These are phyloP conservation scores for Eurosta solidaginis DNA, from an alignment of 1,140 invertebrate species.

Conservation along the genomic window DNA sequence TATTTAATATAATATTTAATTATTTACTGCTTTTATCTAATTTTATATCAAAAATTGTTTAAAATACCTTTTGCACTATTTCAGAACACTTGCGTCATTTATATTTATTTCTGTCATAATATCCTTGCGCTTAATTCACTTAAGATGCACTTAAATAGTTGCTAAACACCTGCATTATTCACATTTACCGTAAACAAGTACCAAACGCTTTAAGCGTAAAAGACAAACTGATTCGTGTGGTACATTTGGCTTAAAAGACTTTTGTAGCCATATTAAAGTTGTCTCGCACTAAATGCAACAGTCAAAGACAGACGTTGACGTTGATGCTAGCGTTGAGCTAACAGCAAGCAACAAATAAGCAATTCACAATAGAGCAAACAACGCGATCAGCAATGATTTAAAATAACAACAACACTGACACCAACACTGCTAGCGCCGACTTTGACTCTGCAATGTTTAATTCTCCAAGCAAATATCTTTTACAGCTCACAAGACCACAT, in stretches of 20 bases:
- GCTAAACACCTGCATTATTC: neutral
- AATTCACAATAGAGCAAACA: neutral
- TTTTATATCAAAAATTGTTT: too few relatives aligned
- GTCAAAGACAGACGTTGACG: slow-evolving; percentile 29
- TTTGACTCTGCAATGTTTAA: neutral
- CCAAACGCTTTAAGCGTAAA: slow-evolving; percentile 53
- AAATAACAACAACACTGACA: neutral
- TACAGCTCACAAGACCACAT: neutral
- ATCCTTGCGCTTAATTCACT: slow-evolving; percentile 26
- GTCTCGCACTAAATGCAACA: slow-evolving; percentile 17
- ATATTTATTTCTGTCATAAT: neutral
- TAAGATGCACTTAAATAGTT: neutral
- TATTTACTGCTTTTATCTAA: too few relatives aligned
- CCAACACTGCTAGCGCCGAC: too few relatives aligned
- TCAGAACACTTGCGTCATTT: neutral
- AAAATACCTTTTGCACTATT: neutral
- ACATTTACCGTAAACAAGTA: slow-evolving; percentile 46
- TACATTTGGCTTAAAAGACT: slow-evolving; percentile 53
- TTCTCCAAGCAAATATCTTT: neutral
- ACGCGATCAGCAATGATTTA: neutral
- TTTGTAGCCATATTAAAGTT: slow-evolving; percentile 52
- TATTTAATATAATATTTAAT: too few relatives aligned
- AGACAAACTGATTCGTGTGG: slow-evolving; percentile 48
- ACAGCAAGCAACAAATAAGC: neutral
- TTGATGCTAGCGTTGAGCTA: neutral